These are phyloP conservation scores for Enteromius mattozi DNA, from an alignment of 2,797 vertebrate species.

Conservation along the genomic window DNA sequence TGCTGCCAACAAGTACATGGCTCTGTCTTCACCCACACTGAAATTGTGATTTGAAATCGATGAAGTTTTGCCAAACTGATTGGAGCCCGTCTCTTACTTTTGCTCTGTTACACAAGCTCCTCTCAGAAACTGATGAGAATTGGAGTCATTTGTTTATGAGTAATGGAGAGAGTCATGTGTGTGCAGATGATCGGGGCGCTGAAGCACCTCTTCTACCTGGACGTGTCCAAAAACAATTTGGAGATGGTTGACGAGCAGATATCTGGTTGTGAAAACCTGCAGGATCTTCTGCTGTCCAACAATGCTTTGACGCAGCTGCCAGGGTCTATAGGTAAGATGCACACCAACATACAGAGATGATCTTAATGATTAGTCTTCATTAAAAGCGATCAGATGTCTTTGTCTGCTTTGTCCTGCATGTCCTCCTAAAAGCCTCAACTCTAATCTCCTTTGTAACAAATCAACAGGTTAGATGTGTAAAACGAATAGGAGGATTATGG, in stretches of 20 bases:
- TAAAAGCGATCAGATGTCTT: background rate
- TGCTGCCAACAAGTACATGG: background rate
- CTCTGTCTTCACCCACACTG: background rate
- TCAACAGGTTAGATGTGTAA: slow-evolving; percentile 34
- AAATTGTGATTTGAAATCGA: background rate
- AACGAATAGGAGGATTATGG: slow-evolving; percentile 26
- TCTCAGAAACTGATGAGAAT: background rate
- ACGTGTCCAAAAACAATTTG: slow-evolving; percentile 97
- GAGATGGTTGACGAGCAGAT: slow-evolving; percentile 96
- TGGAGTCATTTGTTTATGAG: background rate
- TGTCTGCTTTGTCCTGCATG: background rate
- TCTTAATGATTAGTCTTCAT: background rate
- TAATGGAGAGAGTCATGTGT: background rate
- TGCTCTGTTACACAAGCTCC: background rate
- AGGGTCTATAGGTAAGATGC: slow-evolving; percentile 86
- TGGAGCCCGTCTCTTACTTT: background rate
- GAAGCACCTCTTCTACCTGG: slow-evolving; percentile 93
- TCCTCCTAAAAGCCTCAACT: slow-evolving; percentile 13
- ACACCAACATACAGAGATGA: slow-evolving; percentile 5
- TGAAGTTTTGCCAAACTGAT: background rate
- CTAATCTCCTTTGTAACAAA: slow-evolving; percentile 41
- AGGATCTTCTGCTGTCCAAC: slow-evolving; percentile 93
- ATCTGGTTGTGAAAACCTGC: slow-evolving; percentile 92
- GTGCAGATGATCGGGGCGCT: slow-evolving; percentile 89
- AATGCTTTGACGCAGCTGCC: slow-evolving; percentile 94